Percentiles rank a stretch among this genome's conserved stretches.
Evolutionary conservation across 2,888 invertebrate species (phyloP).

Genomic region (Thereva unica): DNA sequence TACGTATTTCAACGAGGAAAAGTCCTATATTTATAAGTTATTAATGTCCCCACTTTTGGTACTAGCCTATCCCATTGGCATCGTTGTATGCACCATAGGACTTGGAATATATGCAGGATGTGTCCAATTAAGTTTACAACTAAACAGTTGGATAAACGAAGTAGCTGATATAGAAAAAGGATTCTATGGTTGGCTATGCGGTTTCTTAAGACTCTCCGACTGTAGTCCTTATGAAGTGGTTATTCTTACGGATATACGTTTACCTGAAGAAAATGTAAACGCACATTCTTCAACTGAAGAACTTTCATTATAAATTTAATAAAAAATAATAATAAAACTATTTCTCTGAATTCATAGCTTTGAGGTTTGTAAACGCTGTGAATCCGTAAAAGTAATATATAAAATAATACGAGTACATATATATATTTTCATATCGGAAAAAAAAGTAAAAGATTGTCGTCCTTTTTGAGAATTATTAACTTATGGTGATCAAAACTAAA

Average conservation of each 20-base stretch:
- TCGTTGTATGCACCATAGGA: conserved; percentile 67
- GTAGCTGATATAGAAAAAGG: conserved; percentile 77
- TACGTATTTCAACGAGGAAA: conserved; percentile 70
- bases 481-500: too few relatives aligned
- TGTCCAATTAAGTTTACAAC: conserved; percentile 70
- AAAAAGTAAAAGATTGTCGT: too few relatives aligned
- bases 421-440: too few relatives aligned
- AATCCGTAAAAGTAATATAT: too few relatives aligned
- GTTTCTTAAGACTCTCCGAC: conserved; percentile 67
- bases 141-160: conserved; percentile 71
- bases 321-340: too few relatives aligned
- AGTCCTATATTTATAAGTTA: conserved; percentile 65
- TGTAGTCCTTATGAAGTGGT: conserved; percentile 78
- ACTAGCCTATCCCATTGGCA: conserved; percentile 71
- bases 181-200: conserved; percentile 78
- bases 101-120: conserved; percentile 70
- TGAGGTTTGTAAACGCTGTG: too few relatives aligned
- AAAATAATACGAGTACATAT: too few relatives aligned
- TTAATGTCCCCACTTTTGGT: conserved; percentile 70
- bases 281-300: conserved; percentile 58
- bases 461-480: too few relatives aligned
- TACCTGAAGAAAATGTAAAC: conserved; percentile 49
- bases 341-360: too few relatives aligned
- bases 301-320: conserved; percentile 53
- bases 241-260: conserved; percentile 63